Evolutionary conservation across 2,888 invertebrate genomes (phyloP).

Genomic region (Orthosia gracilis): DNA sequence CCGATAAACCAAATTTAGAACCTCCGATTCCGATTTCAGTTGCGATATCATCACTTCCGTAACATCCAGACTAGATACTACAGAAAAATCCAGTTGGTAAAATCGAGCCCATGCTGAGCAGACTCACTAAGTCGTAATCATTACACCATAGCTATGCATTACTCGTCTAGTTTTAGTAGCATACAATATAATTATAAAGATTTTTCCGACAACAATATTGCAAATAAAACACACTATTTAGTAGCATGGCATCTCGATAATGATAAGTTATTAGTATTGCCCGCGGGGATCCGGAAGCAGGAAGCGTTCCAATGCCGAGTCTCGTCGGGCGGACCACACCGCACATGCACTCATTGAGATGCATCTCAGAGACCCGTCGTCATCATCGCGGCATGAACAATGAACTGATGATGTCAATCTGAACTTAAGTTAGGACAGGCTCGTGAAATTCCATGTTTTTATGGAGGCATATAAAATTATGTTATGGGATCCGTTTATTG

Average conservation of each 20-base stretch:
- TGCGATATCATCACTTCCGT: too few species aligned
- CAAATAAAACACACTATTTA: constrained; percentile 31
- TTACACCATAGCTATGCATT: background rate
- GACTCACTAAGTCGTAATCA: background rate
- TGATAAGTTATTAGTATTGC: constrained; percentile 83
- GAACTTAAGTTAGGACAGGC: constrained; percentile 56
- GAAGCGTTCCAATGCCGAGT: constrained; percentile 82
- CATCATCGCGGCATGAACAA: constrained; percentile 69
- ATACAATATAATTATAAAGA: background rate
- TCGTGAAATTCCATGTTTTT: constrained; percentile 50
- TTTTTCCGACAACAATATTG: constrained; percentile 25
- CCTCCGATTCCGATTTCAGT: too few species aligned
- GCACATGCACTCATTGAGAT: constrained; percentile 73
- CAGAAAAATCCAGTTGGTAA: background rate
- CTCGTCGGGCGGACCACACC: constrained; percentile 70
- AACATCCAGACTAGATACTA: background rate
- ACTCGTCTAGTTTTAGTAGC: background rate
- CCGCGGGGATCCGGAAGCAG: constrained; percentile 85
- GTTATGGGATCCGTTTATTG: constrained; percentile 7
- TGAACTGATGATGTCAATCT: constrained; percentile 71
- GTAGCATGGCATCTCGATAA: constrained; percentile 65
- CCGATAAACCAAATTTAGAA: too few species aligned
- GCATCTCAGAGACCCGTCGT: constrained; percentile 68
- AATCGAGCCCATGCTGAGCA: background rate
- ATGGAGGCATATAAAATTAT: constrained; percentile 35